Conservation (phyloP, 2,113 vertebrate genomes). For the Rhea pennata region DNA sequence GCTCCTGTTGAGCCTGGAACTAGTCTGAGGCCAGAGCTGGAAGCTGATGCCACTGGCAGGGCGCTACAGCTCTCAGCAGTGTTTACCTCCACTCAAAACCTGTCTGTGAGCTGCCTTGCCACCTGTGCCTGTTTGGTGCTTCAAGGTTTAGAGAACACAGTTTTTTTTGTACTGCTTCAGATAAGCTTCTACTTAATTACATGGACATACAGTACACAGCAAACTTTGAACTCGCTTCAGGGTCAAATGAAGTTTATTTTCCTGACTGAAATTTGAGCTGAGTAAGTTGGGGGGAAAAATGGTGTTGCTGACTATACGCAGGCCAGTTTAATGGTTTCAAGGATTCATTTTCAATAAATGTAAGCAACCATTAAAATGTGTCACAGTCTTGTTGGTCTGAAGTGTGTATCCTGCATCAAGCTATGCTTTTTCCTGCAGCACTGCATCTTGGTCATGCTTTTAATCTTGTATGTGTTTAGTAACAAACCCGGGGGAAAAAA, state of each 20-base stretch:
- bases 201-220: background rate
- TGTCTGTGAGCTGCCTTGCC: background rate
- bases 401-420: background rate
- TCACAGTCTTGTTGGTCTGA: background rate
- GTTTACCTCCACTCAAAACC: background rate
- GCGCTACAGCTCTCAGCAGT: fast-evolving
- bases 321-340: background rate
- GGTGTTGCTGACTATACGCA: background rate
- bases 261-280: background rate
- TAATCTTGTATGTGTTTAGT: background rate
- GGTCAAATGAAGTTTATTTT: background rate
- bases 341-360: constrained; percentile 7
- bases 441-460: background rate
- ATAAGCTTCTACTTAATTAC: background rate
- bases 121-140: background rate
- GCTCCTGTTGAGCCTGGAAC: background rate
- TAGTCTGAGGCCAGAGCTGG: background rate
- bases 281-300: background rate
- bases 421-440: background rate
- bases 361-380: background rate
- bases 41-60: background rate
- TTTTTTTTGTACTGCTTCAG: background rate
- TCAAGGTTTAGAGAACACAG: background rate
- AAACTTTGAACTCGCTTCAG: background rate
- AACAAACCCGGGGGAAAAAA: background rate